phyloP scores from a whole-genome alignment of 2,888 invertebrate genomes.

The Liposcelis brunnea region DNA sequence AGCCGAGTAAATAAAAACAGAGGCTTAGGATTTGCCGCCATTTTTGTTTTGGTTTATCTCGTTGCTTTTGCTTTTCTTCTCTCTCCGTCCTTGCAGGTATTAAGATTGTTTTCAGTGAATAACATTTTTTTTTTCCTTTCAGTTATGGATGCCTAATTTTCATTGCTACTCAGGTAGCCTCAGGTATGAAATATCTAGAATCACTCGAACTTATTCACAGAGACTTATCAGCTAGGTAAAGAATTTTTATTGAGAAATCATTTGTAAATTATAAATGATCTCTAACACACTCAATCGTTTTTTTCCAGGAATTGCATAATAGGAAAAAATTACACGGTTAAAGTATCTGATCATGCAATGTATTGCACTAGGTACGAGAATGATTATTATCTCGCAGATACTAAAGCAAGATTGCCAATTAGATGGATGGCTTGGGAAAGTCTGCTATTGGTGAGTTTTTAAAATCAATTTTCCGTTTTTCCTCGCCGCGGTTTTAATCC shows the following conservation, averaged over 20 bases:
- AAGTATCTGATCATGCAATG: slow-evolving; percentile 74
- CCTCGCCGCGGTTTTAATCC: neutral
- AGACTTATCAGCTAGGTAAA: slow-evolving; percentile 68
- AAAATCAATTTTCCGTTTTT: slow-evolving; percentile 12
- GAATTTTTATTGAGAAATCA: neutral
- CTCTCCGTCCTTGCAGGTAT: too few species aligned
- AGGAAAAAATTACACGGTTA: slow-evolving; percentile 58
- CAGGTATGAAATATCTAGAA: slow-evolving; percentile 88
- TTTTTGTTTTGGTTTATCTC: too few species aligned
- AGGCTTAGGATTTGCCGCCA: too few species aligned
- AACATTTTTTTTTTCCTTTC: slow-evolving; percentile 24
- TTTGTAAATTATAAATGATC: too few species aligned
- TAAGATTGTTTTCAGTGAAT: neutral
- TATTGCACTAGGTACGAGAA: slow-evolving; percentile 58
- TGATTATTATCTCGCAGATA: slow-evolving; percentile 74
- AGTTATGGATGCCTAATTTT: slow-evolving; percentile 71
- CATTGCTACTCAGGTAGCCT: slow-evolving; percentile 75
- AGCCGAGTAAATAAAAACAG: too few species aligned
- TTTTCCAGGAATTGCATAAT: slow-evolving; percentile 66
- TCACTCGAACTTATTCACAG: slow-evolving; percentile 77
- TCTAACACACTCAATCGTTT: too few species aligned
- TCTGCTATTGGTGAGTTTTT: slow-evolving; percentile 46
- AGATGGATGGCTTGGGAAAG: slow-evolving; percentile 93
- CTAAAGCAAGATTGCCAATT: slow-evolving; percentile 63
- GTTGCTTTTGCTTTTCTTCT: too few species aligned